Conservation (phyloP, 2,797 vertebrate species). For the Hydrophis major region DNA sequence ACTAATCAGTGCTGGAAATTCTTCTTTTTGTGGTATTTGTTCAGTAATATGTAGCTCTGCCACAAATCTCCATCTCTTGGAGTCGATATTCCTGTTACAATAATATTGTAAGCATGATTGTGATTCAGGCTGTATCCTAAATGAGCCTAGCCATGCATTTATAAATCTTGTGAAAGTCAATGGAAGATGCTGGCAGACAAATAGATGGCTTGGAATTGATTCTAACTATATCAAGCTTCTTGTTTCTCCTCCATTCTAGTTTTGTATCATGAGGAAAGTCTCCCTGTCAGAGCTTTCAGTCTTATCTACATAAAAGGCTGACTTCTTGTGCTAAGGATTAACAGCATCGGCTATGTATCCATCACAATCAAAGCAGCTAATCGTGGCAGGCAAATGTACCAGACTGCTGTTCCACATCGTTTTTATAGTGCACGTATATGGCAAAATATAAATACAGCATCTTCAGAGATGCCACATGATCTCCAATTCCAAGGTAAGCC, state of each 20-base stretch:
- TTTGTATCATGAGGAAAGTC: not conserved
- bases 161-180: not conserved
- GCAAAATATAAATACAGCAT: not conserved
- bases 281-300: not conserved
- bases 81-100: not conserved
- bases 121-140: not conserved
- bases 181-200: not conserved
- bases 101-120: not conserved
- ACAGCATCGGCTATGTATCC: not conserved
- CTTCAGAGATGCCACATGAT: not conserved
- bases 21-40: not conserved
- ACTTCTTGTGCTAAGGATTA: not conserved
- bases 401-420: not conserved
- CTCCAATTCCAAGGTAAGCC: not conserved
- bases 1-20: slow-evolving; percentile 4
- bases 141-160: not conserved
- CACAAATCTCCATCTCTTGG: not conserved
- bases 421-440: not conserved
- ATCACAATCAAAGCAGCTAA: not conserved
- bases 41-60: not conserved
- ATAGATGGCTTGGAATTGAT: not conserved
- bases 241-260: not conserved
- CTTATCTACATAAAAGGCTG: not conserved
- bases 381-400: not conserved
- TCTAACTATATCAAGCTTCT: not conserved